A percentile compares a stretch with the other conserved stretches of the same genome.
These are phyloP conservation scores for Epizoanthus stellaris DNA, from an alignment of 92 coral and sea anemone species.

Conservation along the genomic window DNA sequence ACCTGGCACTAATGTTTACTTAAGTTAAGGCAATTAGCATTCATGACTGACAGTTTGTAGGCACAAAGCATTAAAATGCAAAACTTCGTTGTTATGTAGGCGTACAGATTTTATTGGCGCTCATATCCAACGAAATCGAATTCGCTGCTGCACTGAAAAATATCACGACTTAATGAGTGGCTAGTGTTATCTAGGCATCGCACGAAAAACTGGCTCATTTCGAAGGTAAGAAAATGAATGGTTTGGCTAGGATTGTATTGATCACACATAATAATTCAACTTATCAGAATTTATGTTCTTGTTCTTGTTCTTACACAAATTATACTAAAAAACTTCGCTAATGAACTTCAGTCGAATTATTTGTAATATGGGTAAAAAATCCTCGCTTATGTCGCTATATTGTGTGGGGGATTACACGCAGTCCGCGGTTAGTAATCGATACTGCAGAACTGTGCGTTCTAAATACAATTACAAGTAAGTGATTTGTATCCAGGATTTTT, in stretches of 20 bases:
- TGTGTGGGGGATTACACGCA: too few relatives aligned
- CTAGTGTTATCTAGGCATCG: not conserved
- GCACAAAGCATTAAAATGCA: conserved; percentile 59
- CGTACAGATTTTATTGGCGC: not conserved
- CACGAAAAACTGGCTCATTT: not conserved
- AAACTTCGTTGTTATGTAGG: conserved; percentile 48
- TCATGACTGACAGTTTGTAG: conserved; percentile 47
- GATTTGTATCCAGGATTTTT: too few relatives aligned
- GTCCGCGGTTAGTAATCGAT: too few relatives aligned
- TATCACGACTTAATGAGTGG: not conserved
- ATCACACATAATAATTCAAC: not conserved
- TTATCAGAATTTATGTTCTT: not conserved
- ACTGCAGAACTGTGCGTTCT: too few relatives aligned
- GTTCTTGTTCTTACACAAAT: not conserved
- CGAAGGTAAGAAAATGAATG: conserved; percentile 1
- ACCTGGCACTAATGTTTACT: conserved; percentile 51
- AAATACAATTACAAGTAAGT: too few relatives aligned
- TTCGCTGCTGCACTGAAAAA: not conserved
- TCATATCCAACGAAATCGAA: not conserved
- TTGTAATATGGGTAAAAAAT: too few relatives aligned
- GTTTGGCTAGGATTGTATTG: not conserved
- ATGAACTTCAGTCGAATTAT: too few relatives aligned
- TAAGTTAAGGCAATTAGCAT: conserved; percentile 48
- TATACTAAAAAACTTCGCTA: too few relatives aligned
- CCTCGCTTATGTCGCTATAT: too few relatives aligned